A percentile compares a stretch with the other conserved stretches of the same genome.
These are phyloP conservation scores for Neopelma chrysocephalum DNA, from an alignment of 2,797 vertebrate genomes.

Conservation along the genomic window DNA sequence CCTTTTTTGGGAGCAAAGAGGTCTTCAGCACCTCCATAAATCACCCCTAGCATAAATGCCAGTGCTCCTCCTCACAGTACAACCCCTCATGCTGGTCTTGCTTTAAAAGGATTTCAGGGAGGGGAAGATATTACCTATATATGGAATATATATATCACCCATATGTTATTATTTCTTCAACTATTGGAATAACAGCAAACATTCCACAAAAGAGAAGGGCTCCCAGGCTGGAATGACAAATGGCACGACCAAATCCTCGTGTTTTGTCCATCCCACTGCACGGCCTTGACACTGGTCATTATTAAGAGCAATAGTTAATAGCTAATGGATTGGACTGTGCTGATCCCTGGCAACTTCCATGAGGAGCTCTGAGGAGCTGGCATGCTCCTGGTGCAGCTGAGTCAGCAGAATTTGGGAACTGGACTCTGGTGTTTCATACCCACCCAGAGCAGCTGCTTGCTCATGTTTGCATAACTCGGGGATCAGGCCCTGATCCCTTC, in stretches of 20 bases:
- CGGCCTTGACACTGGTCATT: not conserved
- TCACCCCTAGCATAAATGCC: rapidly evolving
- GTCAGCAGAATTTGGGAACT: not conserved
- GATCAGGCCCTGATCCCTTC: not conserved
- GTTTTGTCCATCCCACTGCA: not conserved
- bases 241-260: rapidly evolving
- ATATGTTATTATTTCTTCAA: not conserved
- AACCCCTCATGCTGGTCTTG: not conserved
- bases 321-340: not conserved
- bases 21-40: not conserved
- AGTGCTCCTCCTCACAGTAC: not conserved
- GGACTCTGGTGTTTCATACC: not conserved
- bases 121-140: rapidly evolving
- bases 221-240: not conserved
- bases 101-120: not conserved
- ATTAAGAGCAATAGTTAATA: constrained; percentile 36
- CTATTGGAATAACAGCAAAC: not conserved
- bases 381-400: not conserved
- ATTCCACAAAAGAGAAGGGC: not conserved
- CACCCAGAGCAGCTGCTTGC: not conserved
- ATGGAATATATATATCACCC: not conserved
- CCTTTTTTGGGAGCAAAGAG: not conserved
- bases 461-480: rapidly evolving
- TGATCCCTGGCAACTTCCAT: not conserved
- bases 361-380: not conserved